phyloP scores from a whole-genome alignment of 2,113 vertebrate genomes.

The Megaptera novaeangliae region DNA sequence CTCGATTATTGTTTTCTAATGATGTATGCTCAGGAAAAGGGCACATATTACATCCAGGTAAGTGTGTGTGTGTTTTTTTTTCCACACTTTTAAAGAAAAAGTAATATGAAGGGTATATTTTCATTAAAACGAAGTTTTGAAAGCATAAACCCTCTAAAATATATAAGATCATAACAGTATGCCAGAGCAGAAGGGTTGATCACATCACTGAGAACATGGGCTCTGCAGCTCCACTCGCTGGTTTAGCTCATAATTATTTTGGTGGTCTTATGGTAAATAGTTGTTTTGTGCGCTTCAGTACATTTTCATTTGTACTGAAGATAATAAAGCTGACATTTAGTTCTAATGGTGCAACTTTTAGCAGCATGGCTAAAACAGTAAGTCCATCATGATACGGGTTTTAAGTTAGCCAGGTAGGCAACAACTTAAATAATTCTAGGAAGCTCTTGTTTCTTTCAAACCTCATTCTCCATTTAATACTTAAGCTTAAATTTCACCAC shows the following conservation, averaged over 20 bases:
- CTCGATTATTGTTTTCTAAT: slow-evolving; percentile 98
- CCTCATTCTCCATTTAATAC: not conserved
- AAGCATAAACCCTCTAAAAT: not conserved
- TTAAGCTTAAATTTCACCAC: not conserved
- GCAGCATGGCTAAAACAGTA: not conserved
- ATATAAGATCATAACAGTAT: not conserved
- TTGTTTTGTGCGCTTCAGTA: not conserved
- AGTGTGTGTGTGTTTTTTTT: not conserved
- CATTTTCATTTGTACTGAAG: not conserved
- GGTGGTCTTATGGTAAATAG: not conserved
- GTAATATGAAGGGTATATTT: not conserved
- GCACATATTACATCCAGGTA: slow-evolving; percentile 98
- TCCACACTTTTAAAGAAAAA: slow-evolving; percentile 27
- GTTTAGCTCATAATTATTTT: not conserved
- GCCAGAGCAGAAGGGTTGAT: not conserved
- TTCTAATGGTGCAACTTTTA: not conserved
- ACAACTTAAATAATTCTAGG: not conserved
- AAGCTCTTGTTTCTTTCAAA: slow-evolving; percentile 11
- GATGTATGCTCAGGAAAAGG: slow-evolving; percentile 98
- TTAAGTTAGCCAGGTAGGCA: not conserved
- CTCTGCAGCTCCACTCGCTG: not conserved
- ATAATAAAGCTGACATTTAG: not conserved
- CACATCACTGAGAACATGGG: not conserved
- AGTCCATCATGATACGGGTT: not conserved
- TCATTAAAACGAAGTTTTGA: not conserved